phyloP scores from a whole-genome alignment of 2,888 invertebrate genomes.

The Spilarctia lutea region DNA sequence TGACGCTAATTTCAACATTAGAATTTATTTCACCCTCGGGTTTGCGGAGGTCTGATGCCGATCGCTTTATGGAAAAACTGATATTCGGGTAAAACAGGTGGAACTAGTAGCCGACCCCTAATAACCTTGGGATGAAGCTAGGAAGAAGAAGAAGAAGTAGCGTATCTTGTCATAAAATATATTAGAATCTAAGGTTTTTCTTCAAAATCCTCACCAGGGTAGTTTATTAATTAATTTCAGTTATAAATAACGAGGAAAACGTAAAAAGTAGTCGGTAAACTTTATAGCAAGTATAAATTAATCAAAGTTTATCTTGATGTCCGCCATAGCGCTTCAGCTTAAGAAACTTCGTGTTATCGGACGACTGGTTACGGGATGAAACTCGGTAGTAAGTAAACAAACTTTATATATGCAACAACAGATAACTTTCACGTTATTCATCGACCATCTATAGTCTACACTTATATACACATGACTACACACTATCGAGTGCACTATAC shows the following conservation, averaged over 20 bases:
- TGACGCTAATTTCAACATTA: too few relatives aligned
- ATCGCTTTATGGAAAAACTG: too few relatives aligned
- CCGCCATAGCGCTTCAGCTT: neutral
- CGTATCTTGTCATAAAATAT: neutral
- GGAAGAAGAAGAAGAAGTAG: too few relatives aligned
- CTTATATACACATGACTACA: neutral
- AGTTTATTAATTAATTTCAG: neutral
- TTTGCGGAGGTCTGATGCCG: too few relatives aligned
- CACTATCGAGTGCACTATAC: too few relatives aligned
- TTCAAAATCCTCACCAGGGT: too few relatives aligned
- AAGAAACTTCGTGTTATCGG: slow-evolving; percentile 7
- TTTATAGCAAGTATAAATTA: slow-evolving; percentile 5
- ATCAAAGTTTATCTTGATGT: slow-evolving; percentile 10
- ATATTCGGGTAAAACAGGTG: too few relatives aligned
- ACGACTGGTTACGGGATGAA: slow-evolving; percentile 9
- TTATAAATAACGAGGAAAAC: neutral
- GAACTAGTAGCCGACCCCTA: too few relatives aligned
- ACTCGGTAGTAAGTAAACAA: slow-evolving; percentile 11
- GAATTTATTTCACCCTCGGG: too few relatives aligned
- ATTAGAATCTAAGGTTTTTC: neutral
- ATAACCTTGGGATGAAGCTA: too few relatives aligned
- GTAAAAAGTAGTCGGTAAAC: neutral
- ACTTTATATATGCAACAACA: slow-evolving; percentile 13
- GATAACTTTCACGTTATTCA: slow-evolving; percentile 6
- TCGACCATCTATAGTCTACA: neutral